Percentiles rank a stretch among this genome's conserved stretches.
These are phyloP conservation scores for Linnaemya vulpina DNA, from an alignment of 2,888 invertebrate genomes.

Conservation along the genomic window DNA sequence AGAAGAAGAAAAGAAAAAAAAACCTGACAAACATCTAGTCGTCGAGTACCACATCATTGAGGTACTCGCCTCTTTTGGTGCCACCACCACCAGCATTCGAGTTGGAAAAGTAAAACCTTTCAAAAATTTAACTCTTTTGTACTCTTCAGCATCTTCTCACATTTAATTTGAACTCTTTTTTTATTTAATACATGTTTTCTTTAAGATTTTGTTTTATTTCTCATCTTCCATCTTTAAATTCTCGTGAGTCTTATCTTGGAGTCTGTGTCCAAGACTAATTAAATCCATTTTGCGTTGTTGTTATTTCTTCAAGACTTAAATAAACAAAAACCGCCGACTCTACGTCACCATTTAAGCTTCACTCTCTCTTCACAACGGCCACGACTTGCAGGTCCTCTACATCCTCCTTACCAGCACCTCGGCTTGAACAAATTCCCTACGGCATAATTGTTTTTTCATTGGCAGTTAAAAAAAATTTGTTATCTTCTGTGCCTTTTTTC, in stretches of 20 bases:
- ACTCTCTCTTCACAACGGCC: constrained; percentile 17
- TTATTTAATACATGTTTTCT: neutral
- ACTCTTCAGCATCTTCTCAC: constrained; percentile 59
- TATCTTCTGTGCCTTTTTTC: constrained; percentile 59
- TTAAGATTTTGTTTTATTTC: neutral
- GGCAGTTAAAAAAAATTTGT: constrained; percentile 39
- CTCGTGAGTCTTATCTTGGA: constrained; percentile 40
- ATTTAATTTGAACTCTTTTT: constrained; percentile 56
- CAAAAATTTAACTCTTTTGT: constrained; percentile 43
- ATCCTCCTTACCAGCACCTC: neutral
- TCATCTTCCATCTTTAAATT: constrained; percentile 46
- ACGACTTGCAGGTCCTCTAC: neutral
- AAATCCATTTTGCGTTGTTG: constrained; percentile 58
- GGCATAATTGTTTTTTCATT: constrained; percentile 44
- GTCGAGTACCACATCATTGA: constrained; percentile 53
- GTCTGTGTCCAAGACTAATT: constrained; percentile 69
- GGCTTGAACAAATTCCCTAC: constrained; percentile 39
- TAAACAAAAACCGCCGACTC: constrained; percentile 57
- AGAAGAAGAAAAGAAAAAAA: constrained; percentile 19
- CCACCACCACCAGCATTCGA: constrained; percentile 17
- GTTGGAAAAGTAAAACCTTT: constrained; percentile 52
- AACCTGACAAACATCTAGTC: constrained; percentile 64
- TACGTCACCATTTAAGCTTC: constrained; percentile 65
- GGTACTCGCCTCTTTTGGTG: constrained; percentile 15
- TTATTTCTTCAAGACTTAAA: constrained; percentile 48